Evolutionary conservation across 2,888 invertebrate genomes (phyloP).

Genomic region (Apamea crenata): DNA sequence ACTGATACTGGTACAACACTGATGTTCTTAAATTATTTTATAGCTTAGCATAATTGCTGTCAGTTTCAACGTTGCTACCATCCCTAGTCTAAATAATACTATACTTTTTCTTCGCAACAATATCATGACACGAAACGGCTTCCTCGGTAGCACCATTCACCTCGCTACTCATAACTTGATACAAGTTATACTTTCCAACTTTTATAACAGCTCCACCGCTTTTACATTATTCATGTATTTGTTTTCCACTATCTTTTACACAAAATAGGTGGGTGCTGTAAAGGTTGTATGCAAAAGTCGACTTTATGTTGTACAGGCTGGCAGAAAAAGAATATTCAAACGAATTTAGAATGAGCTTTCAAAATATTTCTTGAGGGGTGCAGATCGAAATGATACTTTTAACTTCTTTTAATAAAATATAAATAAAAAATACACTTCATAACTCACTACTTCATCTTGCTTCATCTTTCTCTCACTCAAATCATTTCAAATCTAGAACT

Average conservation of each 20-base stretch:
- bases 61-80: background rate
- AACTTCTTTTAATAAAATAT: too few relatives aligned
- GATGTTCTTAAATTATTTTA: too few relatives aligned
- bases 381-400: too few relatives aligned
- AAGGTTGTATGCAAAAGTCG: too few relatives aligned
- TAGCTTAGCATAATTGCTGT: background rate
- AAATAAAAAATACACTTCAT: too few relatives aligned
- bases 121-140: conserved; percentile 18
- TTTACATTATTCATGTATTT: conserved; percentile 57
- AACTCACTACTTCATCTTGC: too few relatives aligned
- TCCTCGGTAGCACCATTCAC: conserved; percentile 26
- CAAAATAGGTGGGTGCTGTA: too few relatives aligned
- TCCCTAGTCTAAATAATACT: conserved; percentile 9
- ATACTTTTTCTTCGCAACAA: conserved; percentile 3
- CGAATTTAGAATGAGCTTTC: background rate
- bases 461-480: too few relatives aligned
- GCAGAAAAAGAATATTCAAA: background rate
- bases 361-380: background rate
- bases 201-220: conserved; percentile 20
- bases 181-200: conserved; percentile 41
- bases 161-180: conserved; percentile 27
- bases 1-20: background rate
- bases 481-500: too few relatives aligned
- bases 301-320: too few relatives aligned
- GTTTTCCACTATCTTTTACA: conserved; percentile 24